These are phyloP conservation scores for Drosophila dunni DNA, from an alignment of 1,140 invertebrate species.

Conservation along the genomic window DNA sequence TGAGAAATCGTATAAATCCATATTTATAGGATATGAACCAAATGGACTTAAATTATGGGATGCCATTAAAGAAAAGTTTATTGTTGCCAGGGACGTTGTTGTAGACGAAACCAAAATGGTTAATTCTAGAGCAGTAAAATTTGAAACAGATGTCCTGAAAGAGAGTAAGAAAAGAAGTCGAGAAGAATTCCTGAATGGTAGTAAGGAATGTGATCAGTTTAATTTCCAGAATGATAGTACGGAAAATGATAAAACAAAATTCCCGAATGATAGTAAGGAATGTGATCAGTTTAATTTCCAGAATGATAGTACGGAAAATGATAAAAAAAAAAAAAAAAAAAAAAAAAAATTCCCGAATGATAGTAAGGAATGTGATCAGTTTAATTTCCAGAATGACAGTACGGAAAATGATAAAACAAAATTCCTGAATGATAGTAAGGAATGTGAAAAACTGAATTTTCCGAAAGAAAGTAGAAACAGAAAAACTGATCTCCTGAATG, in stretches of 20 bases:
- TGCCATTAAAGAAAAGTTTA: background rate
- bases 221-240: constrained; percentile 19
- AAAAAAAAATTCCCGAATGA: background rate
- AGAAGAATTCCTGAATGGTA: background rate
- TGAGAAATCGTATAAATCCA: background rate
- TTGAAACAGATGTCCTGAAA: background rate
- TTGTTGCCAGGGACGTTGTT: constrained; percentile 1
- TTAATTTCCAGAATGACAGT: constrained; percentile 14
- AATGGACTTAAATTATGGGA: background rate
- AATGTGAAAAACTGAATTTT: background rate
- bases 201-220: background rate
- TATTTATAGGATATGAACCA: background rate
- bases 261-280: constrained; percentile 15
- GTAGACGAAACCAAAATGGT: constrained; percentile 1
- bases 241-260: constrained; percentile 1
- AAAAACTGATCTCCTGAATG: background rate
- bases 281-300: background rate
- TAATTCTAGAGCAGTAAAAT: background rate
- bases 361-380: background rate
- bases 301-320: constrained; percentile 10
- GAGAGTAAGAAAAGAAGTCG: background rate
- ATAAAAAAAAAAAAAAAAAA: background rate
- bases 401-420: constrained; percentile 2
- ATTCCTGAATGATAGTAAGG: constrained; percentile 15
- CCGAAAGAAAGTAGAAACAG: background rate